Base-by-base conservation (phyloP, 2,888 invertebrate species). In the Lordiphosa andalusiaca region DNA sequence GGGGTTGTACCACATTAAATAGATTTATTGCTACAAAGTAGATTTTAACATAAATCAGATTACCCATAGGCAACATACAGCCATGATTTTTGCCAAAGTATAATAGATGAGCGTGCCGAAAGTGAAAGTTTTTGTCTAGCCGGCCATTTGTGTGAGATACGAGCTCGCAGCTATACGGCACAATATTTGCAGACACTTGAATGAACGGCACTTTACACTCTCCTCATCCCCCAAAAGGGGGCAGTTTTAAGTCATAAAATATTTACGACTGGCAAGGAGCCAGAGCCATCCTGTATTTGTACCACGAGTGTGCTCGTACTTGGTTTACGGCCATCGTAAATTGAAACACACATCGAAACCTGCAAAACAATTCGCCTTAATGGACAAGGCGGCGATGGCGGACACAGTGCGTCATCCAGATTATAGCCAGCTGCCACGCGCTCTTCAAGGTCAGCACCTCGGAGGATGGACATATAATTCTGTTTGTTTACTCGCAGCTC, bases 1-100 rank as follows among this genome's bases (percentile, higher is more conserved):
- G 4, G 25, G n/a, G 49, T 7, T 19, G 41, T n/a, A 4, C 36
- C 53, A 61, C 73, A 72, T 73, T 69, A 69, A 75, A 67, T 41
- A 69, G 76, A 73, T 72, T 73, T 73, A 73, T 73, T 50, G 54
- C 60, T 42, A 46, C 39, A 63, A 73, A 73, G 76, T 75, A 67
- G 76, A 72, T 75, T 72, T 76, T 60, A 67, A 51, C 73, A 73
- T 73, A 73, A 73, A 73, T 73, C 73, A 73, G 73, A 58, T 41
- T 53, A 65, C 62, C 56, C 66, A 55, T 53, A 62, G 63, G 66
- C 30, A 72, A 62, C 54, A 56, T 53, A 36, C 21, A 33, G 53
- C 52, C 35, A 36, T 46, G 64, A 66, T 58, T 61, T 56, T 23
- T n/a, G 47, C 35, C 46, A 67, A 68, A 61, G 61, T 56, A 36